Evolutionary conservation across 2,113 vertebrate genomes (phyloP).

Genomic region (Sisor rabdophorus): DNA sequence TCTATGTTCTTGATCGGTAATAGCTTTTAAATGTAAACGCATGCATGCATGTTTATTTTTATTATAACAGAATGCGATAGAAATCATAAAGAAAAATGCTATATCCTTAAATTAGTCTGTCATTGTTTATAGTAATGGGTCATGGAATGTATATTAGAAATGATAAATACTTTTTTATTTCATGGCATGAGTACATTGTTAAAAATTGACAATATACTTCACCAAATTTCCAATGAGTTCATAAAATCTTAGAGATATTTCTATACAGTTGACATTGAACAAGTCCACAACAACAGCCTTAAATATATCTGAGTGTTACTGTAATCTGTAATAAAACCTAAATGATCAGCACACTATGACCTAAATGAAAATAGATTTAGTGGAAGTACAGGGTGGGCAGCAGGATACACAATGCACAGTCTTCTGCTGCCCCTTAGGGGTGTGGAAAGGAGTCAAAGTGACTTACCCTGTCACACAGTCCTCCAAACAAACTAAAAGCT

Average conservation of each 20-base stretch:
- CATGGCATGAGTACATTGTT: background rate
- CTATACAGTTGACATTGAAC: background rate
- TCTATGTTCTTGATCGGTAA: conserved; percentile 19
- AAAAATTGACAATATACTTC: background rate
- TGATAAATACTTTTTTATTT: background rate
- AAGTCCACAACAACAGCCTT: conserved; percentile 10
- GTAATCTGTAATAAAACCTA: background rate
- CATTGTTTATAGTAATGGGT: background rate
- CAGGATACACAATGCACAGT: conserved; percentile 48
- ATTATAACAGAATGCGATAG: background rate
- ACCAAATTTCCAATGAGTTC: background rate
- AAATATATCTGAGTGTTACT: background rate
- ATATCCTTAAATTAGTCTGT: background rate
- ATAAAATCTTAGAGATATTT: background rate
- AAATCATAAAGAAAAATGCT: background rate
- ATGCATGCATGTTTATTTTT: conserved; percentile 5
- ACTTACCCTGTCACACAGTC: background rate
- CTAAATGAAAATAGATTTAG: background rate
- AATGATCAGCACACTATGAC: background rate
- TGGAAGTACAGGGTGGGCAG: background rate
- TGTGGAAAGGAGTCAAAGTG: conserved; percentile 11
- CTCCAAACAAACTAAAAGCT: background rate
- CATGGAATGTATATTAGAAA: background rate
- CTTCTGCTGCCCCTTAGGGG: conserved; percentile 71
- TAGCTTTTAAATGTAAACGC: background rate